Evolutionary conservation across 2,113 vertebrate genomes (phyloP).

Genomic region (Hiodon alosoides): DNA sequence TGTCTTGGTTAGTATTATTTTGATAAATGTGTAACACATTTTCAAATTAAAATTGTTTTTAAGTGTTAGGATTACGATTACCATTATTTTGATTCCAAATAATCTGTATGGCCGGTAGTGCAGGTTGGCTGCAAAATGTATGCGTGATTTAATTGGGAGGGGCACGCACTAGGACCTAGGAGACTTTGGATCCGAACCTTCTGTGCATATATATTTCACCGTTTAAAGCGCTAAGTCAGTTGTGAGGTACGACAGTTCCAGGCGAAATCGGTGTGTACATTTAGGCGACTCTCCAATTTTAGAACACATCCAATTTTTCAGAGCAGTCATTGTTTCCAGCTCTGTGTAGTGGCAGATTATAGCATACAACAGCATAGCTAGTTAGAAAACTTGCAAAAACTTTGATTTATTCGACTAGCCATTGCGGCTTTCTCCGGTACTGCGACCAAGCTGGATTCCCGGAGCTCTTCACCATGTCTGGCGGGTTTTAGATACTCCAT

Average conservation of each 20-base stretch:
- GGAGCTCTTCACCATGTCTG: slow-evolving; percentile 81
- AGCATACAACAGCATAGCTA: not conserved
- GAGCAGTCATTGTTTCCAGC: not conserved
- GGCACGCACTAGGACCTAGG: slow-evolving; percentile 35
- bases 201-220: slow-evolving; percentile 31
- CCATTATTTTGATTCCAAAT: not conserved
- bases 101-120: not conserved
- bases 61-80: not conserved
- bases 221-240: slow-evolving; percentile 29
- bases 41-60: not conserved
- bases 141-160: not conserved
- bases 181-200: slow-evolving; percentile 9
- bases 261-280: not conserved
- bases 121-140: not conserved
- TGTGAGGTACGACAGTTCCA: slow-evolving; percentile 15
- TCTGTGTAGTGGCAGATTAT: not conserved
- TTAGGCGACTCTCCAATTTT: not conserved
- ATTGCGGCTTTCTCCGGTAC: slow-evolving; percentile 37
- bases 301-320: slow-evolving; percentile 9
- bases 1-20: too few species aligned
- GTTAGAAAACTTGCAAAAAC: slow-evolving; percentile 2
- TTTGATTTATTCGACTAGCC: slow-evolving; percentile 24
- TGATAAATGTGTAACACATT: not conserved
- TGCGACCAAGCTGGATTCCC: slow-evolving; percentile 73
- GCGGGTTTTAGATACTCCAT: slow-evolving; percentile 82